phyloP scores from a whole-genome alignment of 2,888 invertebrate species.

The Atherix ibis region DNA sequence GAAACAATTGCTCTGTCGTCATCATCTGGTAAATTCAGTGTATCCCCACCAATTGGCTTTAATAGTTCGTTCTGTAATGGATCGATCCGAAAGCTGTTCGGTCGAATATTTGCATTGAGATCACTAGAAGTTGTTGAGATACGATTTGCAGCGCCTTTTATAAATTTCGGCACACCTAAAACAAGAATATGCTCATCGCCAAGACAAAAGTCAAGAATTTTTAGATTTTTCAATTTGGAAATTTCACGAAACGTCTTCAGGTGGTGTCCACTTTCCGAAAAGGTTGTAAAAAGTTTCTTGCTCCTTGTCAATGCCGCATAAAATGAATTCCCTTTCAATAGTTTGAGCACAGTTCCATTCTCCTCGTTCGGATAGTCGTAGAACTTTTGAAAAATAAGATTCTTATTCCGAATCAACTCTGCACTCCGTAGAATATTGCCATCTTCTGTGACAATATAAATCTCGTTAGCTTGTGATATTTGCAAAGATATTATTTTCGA shows the following conservation, averaged over 20 bases:
- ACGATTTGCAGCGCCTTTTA: conserved; percentile 9
- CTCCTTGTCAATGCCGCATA: conserved; percentile 28
- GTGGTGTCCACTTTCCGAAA: conserved; percentile 32
- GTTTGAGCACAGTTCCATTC: conserved; percentile 29
- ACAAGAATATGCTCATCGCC: conserved; percentile 29
- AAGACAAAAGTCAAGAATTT: conserved; percentile 26
- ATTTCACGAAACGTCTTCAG: conserved; percentile 31
- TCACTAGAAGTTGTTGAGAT: no score
- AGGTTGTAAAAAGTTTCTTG: conserved; percentile 30
- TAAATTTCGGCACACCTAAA: conserved; percentile 25
- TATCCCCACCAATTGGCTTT: no score
- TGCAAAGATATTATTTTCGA: conserved; percentile 22
- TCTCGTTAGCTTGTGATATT: conserved; percentile 29
- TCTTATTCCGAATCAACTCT: conserved; percentile 25
- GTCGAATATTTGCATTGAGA: no score
- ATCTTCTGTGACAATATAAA: conserved; percentile 27
- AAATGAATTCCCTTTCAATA: conserved; percentile 27
- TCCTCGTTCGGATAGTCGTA: conserved; percentile 32
- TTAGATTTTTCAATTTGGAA: conserved; percentile 29
- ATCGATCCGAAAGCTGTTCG: no score
- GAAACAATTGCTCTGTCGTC: no score
- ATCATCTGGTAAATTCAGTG: no score
- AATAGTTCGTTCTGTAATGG: no score
- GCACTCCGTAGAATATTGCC: conserved; percentile 28
- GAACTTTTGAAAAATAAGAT: conserved; percentile 28